Evolutionary conservation across 2,888 invertebrate genomes (phyloP).

Genomic region (Tetheella fluctuosa): DNA sequence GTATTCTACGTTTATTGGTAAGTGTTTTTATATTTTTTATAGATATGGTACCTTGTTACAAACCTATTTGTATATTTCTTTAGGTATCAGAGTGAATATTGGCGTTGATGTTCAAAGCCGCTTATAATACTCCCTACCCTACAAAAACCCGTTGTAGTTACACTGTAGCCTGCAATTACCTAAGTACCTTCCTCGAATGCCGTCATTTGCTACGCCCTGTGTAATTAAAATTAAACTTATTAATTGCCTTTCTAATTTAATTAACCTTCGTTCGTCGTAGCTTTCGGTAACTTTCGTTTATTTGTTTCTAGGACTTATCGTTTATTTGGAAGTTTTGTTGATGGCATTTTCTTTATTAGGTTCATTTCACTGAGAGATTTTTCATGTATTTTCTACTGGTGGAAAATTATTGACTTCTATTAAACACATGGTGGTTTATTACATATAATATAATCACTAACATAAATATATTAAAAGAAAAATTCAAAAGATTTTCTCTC

Average conservation of each 20-base stretch:
- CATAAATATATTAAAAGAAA: no score
- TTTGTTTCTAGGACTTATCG: background rate
- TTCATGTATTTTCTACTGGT: background rate
- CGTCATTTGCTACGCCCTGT: slow-evolving; percentile 9
- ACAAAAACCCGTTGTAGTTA: background rate
- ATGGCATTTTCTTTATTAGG: background rate
- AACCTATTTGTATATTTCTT: background rate
- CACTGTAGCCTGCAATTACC: slow-evolving; percentile 1
- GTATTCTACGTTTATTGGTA: slow-evolving; percentile 41
- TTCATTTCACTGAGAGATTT: background rate
- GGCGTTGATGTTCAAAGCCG: background rate
- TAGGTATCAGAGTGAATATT: background rate
- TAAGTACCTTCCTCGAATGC: slow-evolving; percentile 10
- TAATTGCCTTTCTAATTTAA: slow-evolving; percentile 13
- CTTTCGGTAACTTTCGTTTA: slow-evolving; percentile 12
- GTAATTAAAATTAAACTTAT: slow-evolving; percentile 12
- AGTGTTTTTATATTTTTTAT: slow-evolving; percentile 35
- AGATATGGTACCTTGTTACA: slow-evolving; percentile 9
- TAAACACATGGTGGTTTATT: no score
- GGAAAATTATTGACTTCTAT: no score
- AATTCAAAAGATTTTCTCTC: no score
- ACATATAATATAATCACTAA: no score
- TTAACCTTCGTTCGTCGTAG: slow-evolving; percentile 10
- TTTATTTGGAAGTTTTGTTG: background rate
- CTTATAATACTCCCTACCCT: background rate